A percentile compares a stretch with the other conserved stretches of the same genome.
Conservation (phyloP, 2,888 invertebrate species). For the Amitus sp. region DNA sequence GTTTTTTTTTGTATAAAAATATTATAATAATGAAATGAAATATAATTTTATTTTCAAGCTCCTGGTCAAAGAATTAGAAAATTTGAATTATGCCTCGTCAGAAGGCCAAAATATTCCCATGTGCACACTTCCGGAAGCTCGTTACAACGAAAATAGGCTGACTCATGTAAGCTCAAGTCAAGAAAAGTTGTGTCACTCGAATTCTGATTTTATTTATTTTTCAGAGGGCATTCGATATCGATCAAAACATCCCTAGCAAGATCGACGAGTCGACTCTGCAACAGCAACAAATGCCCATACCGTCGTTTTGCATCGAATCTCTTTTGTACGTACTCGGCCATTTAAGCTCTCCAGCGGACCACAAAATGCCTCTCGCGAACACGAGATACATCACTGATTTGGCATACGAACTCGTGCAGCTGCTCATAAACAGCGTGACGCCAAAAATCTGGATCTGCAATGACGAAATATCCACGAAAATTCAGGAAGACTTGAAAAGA, state of each 20-base stretch:
- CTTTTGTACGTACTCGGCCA: constrained; percentile 57
- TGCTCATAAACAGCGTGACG: constrained; percentile 69
- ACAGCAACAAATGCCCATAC: constrained; percentile 66
- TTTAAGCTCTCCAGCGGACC: constrained; percentile 45
- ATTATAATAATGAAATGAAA: no score
- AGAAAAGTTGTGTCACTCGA: constrained; percentile 1
- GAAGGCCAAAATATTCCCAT: constrained; percentile 53
- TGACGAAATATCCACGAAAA: constrained; percentile 48
- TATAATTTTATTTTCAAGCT: constrained; percentile 39
- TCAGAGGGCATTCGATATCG: constrained; percentile 50
- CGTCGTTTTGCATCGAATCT: constrained; percentile 65
- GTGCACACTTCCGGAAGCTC: constrained; percentile 52
- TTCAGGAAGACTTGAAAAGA: constrained; percentile 51
- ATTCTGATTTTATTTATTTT: constrained; percentile 7
- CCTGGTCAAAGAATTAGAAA: constrained; percentile 47
- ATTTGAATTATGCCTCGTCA: constrained; percentile 39
- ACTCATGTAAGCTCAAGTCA: constrained; percentile 40
- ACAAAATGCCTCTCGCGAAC: constrained; percentile 49
- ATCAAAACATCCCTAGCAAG: constrained; percentile 48
- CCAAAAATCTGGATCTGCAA: constrained; percentile 69
- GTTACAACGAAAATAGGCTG: constrained; percentile 54
- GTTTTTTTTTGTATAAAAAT: not conserved
- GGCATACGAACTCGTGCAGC: constrained; percentile 63
- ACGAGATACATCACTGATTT: constrained; percentile 52
- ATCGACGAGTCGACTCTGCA: constrained; percentile 61